These are phyloP conservation scores for Gnathonemus longibarbis DNA, from an alignment of 2,113 vertebrate species.

Conservation along the genomic window DNA sequence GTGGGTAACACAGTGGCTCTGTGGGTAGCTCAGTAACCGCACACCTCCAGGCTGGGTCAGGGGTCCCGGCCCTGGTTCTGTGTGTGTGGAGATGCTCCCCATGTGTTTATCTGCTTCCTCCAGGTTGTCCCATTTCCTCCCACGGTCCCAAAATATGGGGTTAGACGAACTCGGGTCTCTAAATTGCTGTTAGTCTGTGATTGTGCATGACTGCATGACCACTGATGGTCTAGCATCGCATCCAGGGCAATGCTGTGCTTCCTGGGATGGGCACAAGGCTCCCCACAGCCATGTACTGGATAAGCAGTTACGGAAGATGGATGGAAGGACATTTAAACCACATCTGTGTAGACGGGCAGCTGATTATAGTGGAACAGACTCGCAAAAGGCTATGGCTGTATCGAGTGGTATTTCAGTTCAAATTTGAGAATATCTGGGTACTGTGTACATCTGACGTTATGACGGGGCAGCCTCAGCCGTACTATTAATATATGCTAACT, in stretches of 20 bases:
- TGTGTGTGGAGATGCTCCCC: not conserved
- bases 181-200: not conserved
- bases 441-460: not conserved
- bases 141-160: not conserved
- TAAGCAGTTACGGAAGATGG: not conserved
- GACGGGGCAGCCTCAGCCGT: not conserved
- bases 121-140: not conserved
- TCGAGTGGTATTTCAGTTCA: not conserved
- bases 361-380: not conserved
- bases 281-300: not conserved
- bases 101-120: not conserved
- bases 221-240: not conserved
- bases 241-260: not conserved
- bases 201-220: not conserved
- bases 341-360: not conserved
- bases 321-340: not conserved
- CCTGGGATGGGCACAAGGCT: not conserved
- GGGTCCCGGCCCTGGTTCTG: not conserved
- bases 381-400: not conserved
- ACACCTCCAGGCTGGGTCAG: not conserved
- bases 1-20: not conserved
- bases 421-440: not conserved
- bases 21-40: not conserved
- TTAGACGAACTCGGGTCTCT: not conserved
- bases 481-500: conserved; percentile 28